A percentile compares a stretch with the other conserved stretches of the same genome.
Conservation (phyloP, 2,888 invertebrate genomes). For the Cosmia pyralina region DNA sequence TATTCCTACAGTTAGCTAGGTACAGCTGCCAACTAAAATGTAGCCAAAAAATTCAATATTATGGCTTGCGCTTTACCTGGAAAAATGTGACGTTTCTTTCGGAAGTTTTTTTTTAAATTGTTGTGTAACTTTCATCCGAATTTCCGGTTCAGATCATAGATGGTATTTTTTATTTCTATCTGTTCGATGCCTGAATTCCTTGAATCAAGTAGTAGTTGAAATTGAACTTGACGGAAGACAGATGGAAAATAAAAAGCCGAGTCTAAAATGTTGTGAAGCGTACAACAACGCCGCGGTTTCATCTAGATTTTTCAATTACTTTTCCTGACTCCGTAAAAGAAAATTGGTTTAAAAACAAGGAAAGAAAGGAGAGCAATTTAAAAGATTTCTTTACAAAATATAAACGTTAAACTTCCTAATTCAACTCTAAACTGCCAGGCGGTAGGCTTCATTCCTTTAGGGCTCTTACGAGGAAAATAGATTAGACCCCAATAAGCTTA, state of each 20-base stretch:
- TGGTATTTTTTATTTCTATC: background rate
- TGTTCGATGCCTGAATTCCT: background rate
- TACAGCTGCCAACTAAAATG: background rate
- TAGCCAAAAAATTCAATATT: background rate
- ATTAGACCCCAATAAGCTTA: constrained; percentile 52
- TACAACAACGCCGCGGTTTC: constrained; percentile 26
- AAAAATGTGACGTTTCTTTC: background rate
- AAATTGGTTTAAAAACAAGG: constrained; percentile 40
- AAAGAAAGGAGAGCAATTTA: constrained; percentile 29
- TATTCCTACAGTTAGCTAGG: background rate
- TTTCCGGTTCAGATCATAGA: background rate
- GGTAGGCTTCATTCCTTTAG: constrained; percentile 41
- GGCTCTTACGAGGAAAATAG: constrained; percentile 45
- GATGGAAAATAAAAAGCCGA: constrained; percentile 12
- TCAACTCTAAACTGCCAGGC: constrained; percentile 24
- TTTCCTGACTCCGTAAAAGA: constrained; percentile 40
- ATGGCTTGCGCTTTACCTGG: background rate
- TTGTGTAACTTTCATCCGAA: background rate
- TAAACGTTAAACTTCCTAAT: constrained; percentile 41
- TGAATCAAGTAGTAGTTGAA: background rate
- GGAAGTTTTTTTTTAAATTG: background rate
- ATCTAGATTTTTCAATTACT: constrained; percentile 57
- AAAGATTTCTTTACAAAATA: constrained; percentile 33
- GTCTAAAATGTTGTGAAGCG: constrained; percentile 14
- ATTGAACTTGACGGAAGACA: constrained; percentile 8